phyloP scores from a whole-genome alignment of 2,888 invertebrate species.

The Volucella zonaria region DNA sequence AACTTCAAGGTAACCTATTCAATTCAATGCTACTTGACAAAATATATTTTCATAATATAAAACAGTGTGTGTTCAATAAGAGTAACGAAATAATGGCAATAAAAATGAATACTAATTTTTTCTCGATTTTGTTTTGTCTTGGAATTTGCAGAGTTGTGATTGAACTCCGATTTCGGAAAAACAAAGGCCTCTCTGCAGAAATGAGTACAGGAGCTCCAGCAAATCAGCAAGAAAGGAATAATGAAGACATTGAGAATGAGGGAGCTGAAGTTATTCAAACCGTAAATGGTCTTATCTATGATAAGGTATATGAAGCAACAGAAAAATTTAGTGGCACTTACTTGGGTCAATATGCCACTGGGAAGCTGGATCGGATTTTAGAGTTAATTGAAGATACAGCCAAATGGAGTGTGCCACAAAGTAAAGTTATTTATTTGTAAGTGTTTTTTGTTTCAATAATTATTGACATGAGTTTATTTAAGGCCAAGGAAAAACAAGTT shows the following conservation, averaged over 20 bases:
- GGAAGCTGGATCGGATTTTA: slow-evolving; percentile 78
- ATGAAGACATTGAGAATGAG: slow-evolving; percentile 25
- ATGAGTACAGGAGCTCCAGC: slow-evolving; percentile 44
- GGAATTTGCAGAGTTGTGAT: slow-evolving; percentile 31
- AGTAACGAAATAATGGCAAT: slow-evolving; percentile 13
- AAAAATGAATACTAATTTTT: slow-evolving; percentile 13
- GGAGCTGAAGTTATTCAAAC: slow-evolving; percentile 28
- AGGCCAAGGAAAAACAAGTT: slow-evolving; percentile 54
- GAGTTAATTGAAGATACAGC: slow-evolving; percentile 80
- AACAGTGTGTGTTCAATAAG: background rate
- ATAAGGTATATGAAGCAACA: slow-evolving; percentile 76
- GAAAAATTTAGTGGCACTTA: slow-evolving; percentile 78
- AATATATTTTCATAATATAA: slow-evolving; percentile 8
- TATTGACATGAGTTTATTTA: slow-evolving; percentile 9
- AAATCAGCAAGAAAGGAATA: slow-evolving; percentile 1
- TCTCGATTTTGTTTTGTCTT: slow-evolving; percentile 26
- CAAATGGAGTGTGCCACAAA: slow-evolving; percentile 81
- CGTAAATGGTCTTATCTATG: slow-evolving; percentile 53
- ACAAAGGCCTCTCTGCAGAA: slow-evolving; percentile 15
- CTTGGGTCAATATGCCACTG: slow-evolving; percentile 79
- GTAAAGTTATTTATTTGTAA: slow-evolving; percentile 65
- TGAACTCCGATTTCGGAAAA: slow-evolving; percentile 23
- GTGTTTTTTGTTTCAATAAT: background rate
- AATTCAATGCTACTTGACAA: background rate
- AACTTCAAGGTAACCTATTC: slow-evolving; percentile 29